Evolutionary conservation across 2,797 vertebrate genomes (phyloP).

Genomic region (Xenopus petersii): DNA sequence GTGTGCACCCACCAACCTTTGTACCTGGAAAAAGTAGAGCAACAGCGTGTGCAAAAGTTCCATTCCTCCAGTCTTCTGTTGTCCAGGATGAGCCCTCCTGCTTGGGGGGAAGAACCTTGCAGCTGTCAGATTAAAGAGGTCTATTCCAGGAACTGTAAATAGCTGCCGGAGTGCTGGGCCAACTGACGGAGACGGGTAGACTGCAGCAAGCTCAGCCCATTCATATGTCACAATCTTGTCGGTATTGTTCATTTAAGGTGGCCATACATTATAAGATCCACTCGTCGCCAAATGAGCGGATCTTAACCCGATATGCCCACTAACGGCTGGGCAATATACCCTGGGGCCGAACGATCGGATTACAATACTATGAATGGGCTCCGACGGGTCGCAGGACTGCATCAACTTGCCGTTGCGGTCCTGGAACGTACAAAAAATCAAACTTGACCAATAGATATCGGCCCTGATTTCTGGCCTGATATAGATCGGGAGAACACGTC

Average conservation of each 20-base stretch:
- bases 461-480: background rate
- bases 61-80: background rate
- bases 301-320: no score
- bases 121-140: constrained; percentile 26
- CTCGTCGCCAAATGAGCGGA: no score
- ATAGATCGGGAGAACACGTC: no score
- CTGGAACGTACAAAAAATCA: no score
- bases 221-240: constrained; percentile 21
- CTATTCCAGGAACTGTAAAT: constrained; percentile 42
- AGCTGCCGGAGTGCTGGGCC: constrained; percentile 1
- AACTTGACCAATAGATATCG: background rate
- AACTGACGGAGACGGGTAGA: constrained; percentile 9
- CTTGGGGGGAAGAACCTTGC: constrained; percentile 14
- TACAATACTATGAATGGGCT: no score
- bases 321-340: no score
- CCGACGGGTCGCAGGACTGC: no score
- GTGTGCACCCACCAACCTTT: background rate
- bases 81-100: constrained; percentile 7
- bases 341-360: no score
- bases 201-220: constrained; percentile 18
- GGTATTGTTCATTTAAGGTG: background rate
- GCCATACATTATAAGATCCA: no score
- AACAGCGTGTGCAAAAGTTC: background rate
- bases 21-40: constrained; percentile 21
- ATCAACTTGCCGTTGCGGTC: no score